Evolutionary conservation across 2,113 vertebrate genomes (phyloP).

Genomic region (Tichodroma muraria): DNA sequence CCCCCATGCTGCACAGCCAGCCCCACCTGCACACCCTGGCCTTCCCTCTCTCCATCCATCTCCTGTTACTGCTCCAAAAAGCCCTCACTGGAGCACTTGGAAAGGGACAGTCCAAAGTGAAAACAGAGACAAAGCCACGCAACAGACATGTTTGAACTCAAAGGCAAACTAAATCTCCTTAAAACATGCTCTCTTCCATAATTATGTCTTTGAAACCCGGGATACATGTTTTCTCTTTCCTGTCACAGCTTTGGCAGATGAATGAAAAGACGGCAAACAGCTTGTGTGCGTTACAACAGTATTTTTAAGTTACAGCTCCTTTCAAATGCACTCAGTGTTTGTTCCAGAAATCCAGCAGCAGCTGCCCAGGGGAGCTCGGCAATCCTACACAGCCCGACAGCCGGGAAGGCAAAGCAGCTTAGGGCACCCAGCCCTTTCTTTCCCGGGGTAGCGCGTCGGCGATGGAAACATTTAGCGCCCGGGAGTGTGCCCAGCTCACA

Average conservation of each 20-base stretch:
- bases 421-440: neutral
- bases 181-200: neutral
- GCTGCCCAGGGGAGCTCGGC: neutral
- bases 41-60: neutral
- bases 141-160: neutral
- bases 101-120: neutral
- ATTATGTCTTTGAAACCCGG: neutral
- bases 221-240: neutral
- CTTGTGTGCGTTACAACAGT: fast-evolving
- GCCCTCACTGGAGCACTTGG: neutral
- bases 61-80: neutral
- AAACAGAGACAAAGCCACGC: neutral
- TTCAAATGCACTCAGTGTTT: neutral
- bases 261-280: neutral
- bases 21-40: neutral
- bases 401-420: neutral
- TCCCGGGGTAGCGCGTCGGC: neutral
- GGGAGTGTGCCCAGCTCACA: neutral
- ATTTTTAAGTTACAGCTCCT: neutral
- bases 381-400: fast-evolving
- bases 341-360: neutral
- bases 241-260: neutral
- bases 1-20: fast-evolving
- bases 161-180: neutral
- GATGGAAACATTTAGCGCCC: fast-evolving